Base-by-base conservation (phyloP, 53 echinoderm and acorn worm species). In the Astropecten irregularis region DNA sequence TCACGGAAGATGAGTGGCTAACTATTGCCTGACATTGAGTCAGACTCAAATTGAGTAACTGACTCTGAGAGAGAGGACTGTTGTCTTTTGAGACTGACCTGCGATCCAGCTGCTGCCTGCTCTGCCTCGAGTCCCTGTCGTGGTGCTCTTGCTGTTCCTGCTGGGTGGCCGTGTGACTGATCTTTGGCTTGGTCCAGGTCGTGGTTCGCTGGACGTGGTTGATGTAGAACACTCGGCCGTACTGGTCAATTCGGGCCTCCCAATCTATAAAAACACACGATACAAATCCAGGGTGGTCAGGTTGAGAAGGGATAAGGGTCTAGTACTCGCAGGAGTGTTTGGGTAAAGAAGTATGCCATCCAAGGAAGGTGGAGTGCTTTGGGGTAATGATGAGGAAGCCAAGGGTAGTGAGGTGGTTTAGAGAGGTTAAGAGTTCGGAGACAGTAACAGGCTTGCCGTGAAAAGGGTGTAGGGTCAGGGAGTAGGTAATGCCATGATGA, bases 211-310 rank as follows among this genome's bases (percentile, higher is more conserved):
- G 94, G 5, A 85, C 83, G 62, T 97, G 97, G 57, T 97, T 94
- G 50, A 97, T 97, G 70, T 92, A 97, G 46, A 97, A 97, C 37
- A 97, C 91, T 9, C 97, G 85, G 26, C 92, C 94, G 57, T 97
- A 97, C 83, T 97, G 97, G 81, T 97, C 97, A 42, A 97, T 94
- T 20, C 97, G 84, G 3, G 97, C 97, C 62, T 97, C 97, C 97
- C 97, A 97, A 85, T 94, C 97, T 97, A 49, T 19, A 32, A 49
- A 11, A 27, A 40, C 21, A 71, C 14, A 34, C 8, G 23, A 20
- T 66, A 16, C 38, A 66, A 66, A 37, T 39, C 19, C 1, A 27
- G 22, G 5, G 7, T 16, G 47, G 47, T 14, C 47, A 46, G 8
- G 47, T 46, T 46, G 8, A 46, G 8, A 46, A 9, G 47, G 14